phyloP scores from a whole-genome alignment of 2,797 vertebrate species.

The Selene dorsalis region DNA sequence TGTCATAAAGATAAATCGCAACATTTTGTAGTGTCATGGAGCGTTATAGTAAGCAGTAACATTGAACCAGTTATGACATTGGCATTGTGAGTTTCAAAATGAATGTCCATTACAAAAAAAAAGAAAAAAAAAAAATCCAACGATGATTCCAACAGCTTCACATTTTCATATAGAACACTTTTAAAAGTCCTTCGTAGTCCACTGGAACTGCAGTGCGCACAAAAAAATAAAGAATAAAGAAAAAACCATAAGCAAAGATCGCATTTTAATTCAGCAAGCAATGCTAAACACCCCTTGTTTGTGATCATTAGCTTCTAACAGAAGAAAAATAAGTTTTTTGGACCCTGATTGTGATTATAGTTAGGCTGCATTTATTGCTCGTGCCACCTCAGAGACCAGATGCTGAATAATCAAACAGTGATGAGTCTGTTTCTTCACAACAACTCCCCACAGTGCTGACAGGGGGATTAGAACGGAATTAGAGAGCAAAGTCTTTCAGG shows the following conservation, averaged over 20 bases:
- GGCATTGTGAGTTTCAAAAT: conserved; percentile 69
- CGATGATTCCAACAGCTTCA: conserved; percentile 70
- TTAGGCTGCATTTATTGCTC: conserved; percentile 80
- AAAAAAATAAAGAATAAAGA: background rate
- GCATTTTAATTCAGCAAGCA: conserved; percentile 57
- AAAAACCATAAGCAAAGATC: conserved; percentile 44
- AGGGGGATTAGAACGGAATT: conserved; percentile 46
- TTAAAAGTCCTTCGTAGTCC: conserved; percentile 72
- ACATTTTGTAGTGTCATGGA: conserved; percentile 90
- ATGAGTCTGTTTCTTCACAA: conserved; percentile 42
- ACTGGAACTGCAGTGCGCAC: conserved; percentile 66
- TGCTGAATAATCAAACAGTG: conserved; percentile 52
- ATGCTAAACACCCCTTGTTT: conserved; percentile 42
- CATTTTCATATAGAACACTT: conserved; percentile 77
- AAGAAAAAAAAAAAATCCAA: conserved; percentile 6
- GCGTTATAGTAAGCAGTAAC: conserved; percentile 76
- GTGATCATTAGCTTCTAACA: conserved; percentile 48
- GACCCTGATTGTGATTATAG: conserved; percentile 74
- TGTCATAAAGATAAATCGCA: conserved; percentile 86
- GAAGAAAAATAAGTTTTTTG: conserved; percentile 59
- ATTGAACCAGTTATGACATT: conserved; percentile 73
- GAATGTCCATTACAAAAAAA: conserved; percentile 60
- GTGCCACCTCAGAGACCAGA: conserved; percentile 72
- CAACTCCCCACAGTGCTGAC: conserved; percentile 25
- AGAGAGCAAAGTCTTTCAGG: conserved; percentile 49